Base-by-base conservation (phyloP, 2,888 invertebrate genomes). In the Lacanobia oleracea region DNA sequence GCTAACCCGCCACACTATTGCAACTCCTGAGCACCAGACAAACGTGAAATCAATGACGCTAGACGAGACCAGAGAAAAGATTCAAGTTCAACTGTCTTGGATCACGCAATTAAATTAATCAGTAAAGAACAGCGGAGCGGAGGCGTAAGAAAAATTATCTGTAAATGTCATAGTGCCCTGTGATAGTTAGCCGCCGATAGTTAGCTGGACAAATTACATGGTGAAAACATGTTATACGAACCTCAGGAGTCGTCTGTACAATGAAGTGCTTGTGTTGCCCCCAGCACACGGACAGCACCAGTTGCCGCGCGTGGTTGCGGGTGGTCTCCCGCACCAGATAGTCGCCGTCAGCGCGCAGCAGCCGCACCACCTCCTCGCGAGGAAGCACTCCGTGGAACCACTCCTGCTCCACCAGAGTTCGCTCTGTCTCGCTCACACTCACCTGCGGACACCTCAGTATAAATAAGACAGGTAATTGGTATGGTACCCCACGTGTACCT, bases 341-440 rank as follows among this genome's bases (percentile, higher is more conserved):
- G 92, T 99, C 99, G 0, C 99, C 99, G 86, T 99, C 98, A 69
- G 97, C 97, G n/a, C 98, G 97, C 76, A 99, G 96, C 54, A 99
- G 96, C 76, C 99, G 96, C 57, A 99, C 99, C 45, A 99, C 99
- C 95, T 99, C 99, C 93, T 99, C 99, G 18, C 99, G 97, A 0
- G 99, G 99, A 74, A 99, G 94, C 16, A 99, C 99, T 0, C 99
- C 99, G 91, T 99, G 99, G 94, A 99, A 99, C 99, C 99, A 99
- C 92, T 99, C 99, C 94, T 99, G 99, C 86, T 99, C 98, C 79
- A 98, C 98, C 61, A 98, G 93, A 16, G 97, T 97, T 56, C 98
- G 97, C 89, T 97, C 97, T 23, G 94, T 95, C 87, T 96, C 96
- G 64, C 93, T 93, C 79, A 94, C 95, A 82, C 92, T 93, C 75